Evolutionary conservation across 2,888 invertebrate genomes (phyloP).

Genomic region (Cryptus armator): DNA sequence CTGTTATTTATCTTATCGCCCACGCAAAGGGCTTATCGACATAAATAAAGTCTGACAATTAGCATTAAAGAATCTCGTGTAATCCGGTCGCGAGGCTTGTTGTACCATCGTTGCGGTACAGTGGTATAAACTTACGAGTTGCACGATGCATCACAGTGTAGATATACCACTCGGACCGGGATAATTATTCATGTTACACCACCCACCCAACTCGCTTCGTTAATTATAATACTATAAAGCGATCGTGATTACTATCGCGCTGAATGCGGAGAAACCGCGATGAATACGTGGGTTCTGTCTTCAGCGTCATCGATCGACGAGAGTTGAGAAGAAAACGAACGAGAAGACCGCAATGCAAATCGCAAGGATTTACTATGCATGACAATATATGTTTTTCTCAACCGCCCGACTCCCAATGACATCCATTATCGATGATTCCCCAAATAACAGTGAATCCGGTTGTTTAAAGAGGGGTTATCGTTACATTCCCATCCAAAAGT

Average conservation of each 20-base stretch:
- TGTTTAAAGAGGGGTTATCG: too few species aligned
- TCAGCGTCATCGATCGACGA: not conserved
- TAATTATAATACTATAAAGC: conserved; percentile 37
- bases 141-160: not conserved
- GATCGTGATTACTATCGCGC: conserved; percentile 3
- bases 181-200: conserved; percentile 48
- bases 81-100: conserved; percentile 10
- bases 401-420: too few species aligned
- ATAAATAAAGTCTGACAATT: conserved; percentile 22
- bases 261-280: conserved; percentile 13
- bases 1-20: conserved; percentile 14
- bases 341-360: not conserved
- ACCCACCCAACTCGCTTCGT: conserved; percentile 25
- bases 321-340: not conserved
- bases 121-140: not conserved
- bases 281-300: not conserved
- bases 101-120: not conserved
- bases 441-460: too few species aligned
- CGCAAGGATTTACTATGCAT: not conserved
- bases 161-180: not conserved
- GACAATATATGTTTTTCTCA: not conserved
- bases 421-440: too few species aligned
- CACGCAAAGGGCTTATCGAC: conserved; percentile 7
- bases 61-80: conserved; percentile 11
- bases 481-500: too few species aligned